phyloP scores from a whole-genome alignment of 2,797 vertebrate species.

The Chelidonichthys spinosus region DNA sequence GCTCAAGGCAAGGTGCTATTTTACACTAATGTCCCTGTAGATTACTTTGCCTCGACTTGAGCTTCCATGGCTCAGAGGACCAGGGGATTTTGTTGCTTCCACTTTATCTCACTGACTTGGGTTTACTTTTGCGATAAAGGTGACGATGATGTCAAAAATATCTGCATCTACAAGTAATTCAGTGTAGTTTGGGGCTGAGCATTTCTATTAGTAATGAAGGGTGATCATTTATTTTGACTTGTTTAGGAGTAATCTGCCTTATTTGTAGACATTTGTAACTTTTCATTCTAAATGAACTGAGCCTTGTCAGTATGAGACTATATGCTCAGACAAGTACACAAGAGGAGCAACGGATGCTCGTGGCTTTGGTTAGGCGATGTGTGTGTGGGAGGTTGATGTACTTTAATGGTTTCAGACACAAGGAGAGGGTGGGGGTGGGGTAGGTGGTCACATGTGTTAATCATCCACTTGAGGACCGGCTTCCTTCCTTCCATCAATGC shows the following conservation, averaged over 20 bases:
- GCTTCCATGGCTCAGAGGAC: conserved; percentile 57
- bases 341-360: background rate
- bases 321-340: background rate
- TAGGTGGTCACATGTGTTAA: conserved; percentile 24
- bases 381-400: background rate
- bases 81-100: conserved; percentile 41
- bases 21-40: conserved; percentile 65
- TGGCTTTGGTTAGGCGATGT: background rate
- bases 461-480: conserved; percentile 49
- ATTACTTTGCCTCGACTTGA: conserved; percentile 66
- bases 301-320: background rate
- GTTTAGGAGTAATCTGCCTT: background rate
- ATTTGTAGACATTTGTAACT: background rate
- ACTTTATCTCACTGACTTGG: conserved; percentile 38
- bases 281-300: background rate
- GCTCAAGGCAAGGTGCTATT: conserved; percentile 73
- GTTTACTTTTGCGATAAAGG: conserved; percentile 25
- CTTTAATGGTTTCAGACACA: conserved; percentile 16
- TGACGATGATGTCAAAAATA: conserved; percentile 19
- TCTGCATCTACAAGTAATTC: background rate
- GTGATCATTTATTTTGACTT: background rate
- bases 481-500: conserved; percentile 53
- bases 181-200: background rate
- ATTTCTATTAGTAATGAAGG: background rate
- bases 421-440: background rate